Evolutionary conservation across 2,888 invertebrate species (phyloP).

Genomic region (Melangyna quadrimaculata): DNA sequence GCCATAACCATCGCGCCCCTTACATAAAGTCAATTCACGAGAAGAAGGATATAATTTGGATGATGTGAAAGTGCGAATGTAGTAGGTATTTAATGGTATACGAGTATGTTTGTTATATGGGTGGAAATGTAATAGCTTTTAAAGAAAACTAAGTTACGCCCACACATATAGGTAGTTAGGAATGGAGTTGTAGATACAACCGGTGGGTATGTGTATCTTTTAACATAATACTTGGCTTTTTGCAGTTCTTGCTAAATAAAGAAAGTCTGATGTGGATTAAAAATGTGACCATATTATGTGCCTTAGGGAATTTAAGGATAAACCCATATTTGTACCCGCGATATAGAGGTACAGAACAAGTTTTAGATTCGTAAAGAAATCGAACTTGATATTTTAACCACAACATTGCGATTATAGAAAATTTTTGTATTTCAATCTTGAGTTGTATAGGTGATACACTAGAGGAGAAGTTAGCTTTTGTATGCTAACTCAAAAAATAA

Average conservation of each 20-base stretch:
- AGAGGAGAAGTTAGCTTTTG: too few relatives aligned
- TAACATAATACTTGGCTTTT: constrained; percentile 24
- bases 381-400: too few relatives aligned
- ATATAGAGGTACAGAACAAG: too few relatives aligned
- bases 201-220: constrained; percentile 5
- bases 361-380: too few relatives aligned
- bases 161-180: constrained; percentile 39
- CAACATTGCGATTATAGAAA: too few relatives aligned
- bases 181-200: constrained; percentile 32
- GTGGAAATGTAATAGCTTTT: constrained; percentile 29
- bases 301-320: too few relatives aligned
- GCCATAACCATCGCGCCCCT: constrained; percentile 29
- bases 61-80: constrained; percentile 14
- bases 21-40: constrained; percentile 30
- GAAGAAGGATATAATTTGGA: neutral
- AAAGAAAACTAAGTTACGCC: constrained; percentile 23
- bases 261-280: neutral
- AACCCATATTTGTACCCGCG: too few relatives aligned
- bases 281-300: neutral
- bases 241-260: constrained; percentile 17
- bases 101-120: constrained; percentile 31
- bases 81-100: constrained; percentile 17
- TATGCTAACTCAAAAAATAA: too few relatives aligned
- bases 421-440: too few relatives aligned
- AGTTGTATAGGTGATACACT: too few relatives aligned